Conservation (phyloP, 2,888 invertebrate genomes). For the Tipula lateralis region DNA sequence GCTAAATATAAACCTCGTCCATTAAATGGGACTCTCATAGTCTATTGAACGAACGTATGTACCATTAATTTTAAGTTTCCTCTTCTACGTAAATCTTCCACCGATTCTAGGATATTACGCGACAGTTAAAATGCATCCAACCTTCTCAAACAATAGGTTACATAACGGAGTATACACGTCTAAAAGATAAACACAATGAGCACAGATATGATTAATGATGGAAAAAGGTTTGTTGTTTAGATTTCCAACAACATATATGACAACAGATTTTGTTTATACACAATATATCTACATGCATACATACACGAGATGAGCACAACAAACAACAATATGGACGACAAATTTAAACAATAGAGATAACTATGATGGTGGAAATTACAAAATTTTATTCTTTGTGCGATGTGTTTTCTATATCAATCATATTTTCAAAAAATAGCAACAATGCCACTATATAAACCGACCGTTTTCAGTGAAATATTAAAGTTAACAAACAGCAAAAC, state of each 20-base stretch:
- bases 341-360: background rate
- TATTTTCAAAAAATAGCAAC: background rate
- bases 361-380: background rate
- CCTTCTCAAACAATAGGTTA: no score
- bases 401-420: background rate
- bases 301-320: no score
- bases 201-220: background rate
- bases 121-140: no score
- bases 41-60: no score
- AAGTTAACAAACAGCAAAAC: background rate
- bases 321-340: background rate
- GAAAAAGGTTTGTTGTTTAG: background rate
- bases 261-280: background rate
- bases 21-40: no score
- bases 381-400: background rate
- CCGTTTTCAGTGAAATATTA: background rate
- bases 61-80: no score
- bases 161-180: background rate
- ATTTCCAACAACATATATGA: background rate
- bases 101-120: no score
- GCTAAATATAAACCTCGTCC: no score
- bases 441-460: background rate
- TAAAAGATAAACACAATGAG: background rate
- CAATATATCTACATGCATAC: no score
- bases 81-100: no score